These are phyloP conservation scores for Halesus radiatus DNA, from an alignment of 1,140 invertebrate species.

Conservation along the genomic window DNA sequence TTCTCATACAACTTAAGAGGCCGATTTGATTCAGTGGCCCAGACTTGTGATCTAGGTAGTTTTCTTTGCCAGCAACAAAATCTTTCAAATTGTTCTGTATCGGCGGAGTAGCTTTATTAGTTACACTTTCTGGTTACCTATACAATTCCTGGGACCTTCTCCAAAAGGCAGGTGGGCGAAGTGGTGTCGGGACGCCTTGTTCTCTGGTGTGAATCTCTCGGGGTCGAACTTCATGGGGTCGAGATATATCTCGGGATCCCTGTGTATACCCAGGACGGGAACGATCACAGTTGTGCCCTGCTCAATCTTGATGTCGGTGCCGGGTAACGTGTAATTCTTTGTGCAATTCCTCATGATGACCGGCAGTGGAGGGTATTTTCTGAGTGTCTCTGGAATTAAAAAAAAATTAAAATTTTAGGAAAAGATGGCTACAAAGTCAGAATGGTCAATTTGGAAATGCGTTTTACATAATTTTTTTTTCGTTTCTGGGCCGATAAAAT, in stretches of 20 bases:
- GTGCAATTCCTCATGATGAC: conserved; percentile 58
- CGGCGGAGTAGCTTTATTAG: not conserved
- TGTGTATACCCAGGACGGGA: conserved; percentile 68
- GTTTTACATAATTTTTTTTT: too few species aligned
- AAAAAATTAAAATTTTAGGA: too few species aligned
- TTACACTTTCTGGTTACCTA: conserved; percentile 61
- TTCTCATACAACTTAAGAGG: too few species aligned
- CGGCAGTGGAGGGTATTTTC: conserved; percentile 60
- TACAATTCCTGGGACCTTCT: conserved; percentile 71
- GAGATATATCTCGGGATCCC: conserved; percentile 59
- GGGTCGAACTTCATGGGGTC: conserved; percentile 66
- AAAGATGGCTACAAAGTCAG: too few species aligned
- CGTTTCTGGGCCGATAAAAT: too few species aligned
- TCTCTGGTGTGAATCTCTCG: conserved; percentile 63
- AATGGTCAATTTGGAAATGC: too few species aligned
- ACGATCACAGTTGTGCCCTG: conserved; percentile 67
- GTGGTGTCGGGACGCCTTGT: conserved; percentile 61
- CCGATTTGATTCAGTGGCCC: too few species aligned
- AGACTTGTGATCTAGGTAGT: too few species aligned
- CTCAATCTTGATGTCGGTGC: conserved; percentile 66
- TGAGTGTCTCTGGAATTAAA: conserved; percentile 60
- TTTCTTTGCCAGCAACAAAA: too few species aligned
- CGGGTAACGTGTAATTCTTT: conserved; percentile 64
- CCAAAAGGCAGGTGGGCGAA: conserved; percentile 71
- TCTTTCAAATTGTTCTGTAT: too few species aligned